Evolutionary conservation across 1,140 invertebrate species (phyloP), one percentile per base, ranked within the genome.

Genomic region (Caenorhabditis briggsae): DNA sequence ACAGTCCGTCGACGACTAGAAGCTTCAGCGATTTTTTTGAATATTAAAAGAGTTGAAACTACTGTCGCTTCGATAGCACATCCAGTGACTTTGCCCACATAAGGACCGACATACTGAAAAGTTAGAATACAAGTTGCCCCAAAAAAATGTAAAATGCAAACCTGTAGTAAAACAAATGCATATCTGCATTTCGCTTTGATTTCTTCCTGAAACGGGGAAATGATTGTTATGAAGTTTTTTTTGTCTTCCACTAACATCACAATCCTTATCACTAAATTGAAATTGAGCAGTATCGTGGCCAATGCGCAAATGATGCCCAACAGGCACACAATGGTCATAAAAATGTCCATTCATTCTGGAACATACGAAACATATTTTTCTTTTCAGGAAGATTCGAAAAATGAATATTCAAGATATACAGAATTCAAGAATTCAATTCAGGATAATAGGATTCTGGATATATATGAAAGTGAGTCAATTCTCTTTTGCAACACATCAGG

Each of bases 91-190:
- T 65, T 65, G 16, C 25, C 33, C 5, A 43, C 25, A 20, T 65
- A 65, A 5, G 64, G 64, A 2, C 64, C 64, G 20, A 65, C 64
- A 20, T 65, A 18, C 64, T 65, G 64, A 46, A 65, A 65, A 61
- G n/a, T 58, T 6, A 58, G 12, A 18, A 1, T 18, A 43, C 64
- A 18, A 18, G 33, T 3, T 43, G 11, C 2, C 2, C 41, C 64
- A 16, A 65, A 65, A 43, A 65, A 43, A 65, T 65, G 43, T 65
- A 25, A 12, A 65, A 16, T 18, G 33, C 33, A 43, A 65, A 65
- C 3, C 64, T 9, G n/a, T 65, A 65, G n/a, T 65, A 65, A 65
- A 65, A 65, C 41, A 65, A 43, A 12, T 65, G 64, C 64, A 65
- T 65, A 6, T 65, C 64, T 3, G 14, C 64, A 23, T 46, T 65